These are phyloP conservation scores for Heterocephalus glaber DNA, from an alignment of 2,113 vertebrate species.

Conservation along the genomic window DNA sequence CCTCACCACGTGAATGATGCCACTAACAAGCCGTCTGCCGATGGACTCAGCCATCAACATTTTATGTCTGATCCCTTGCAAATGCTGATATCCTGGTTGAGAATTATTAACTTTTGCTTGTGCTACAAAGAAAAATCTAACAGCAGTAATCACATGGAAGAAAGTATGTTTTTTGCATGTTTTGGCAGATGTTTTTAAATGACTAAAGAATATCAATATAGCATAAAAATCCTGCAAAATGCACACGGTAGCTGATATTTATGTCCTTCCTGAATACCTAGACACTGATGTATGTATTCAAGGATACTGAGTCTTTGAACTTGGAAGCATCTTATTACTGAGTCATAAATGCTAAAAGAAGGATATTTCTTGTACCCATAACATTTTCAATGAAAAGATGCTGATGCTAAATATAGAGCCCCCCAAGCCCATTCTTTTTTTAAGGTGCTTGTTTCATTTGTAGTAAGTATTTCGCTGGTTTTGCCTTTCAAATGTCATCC, in stretches of 20 bases:
- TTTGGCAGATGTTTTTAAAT: not conserved
- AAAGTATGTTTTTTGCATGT: not conserved
- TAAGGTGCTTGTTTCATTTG: not conserved
- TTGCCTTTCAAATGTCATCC: no score
- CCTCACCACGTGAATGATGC: not conserved
- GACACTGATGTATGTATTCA: not conserved
- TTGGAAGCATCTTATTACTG: not conserved
- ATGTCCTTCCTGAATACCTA: not conserved
- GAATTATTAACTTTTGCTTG: not conserved
- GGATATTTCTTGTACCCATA: not conserved
- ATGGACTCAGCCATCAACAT: not conserved
- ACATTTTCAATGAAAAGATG: not conserved
- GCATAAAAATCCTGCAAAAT: not conserved
- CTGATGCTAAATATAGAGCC: not conserved
- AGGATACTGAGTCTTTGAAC: not conserved
- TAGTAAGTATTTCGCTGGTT: no score
- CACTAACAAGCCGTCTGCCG: not conserved
- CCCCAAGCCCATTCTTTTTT: not conserved
- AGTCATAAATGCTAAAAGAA: not conserved
- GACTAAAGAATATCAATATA: not conserved
- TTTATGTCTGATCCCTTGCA: not conserved
- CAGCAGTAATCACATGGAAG: not conserved
- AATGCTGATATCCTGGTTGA: not conserved
- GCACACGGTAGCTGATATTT: not conserved
- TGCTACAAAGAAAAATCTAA: not conserved